Evolutionary conservation across 1,140 invertebrate genomes (phyloP).

Genomic region (Saccostrea cuccullata): DNA sequence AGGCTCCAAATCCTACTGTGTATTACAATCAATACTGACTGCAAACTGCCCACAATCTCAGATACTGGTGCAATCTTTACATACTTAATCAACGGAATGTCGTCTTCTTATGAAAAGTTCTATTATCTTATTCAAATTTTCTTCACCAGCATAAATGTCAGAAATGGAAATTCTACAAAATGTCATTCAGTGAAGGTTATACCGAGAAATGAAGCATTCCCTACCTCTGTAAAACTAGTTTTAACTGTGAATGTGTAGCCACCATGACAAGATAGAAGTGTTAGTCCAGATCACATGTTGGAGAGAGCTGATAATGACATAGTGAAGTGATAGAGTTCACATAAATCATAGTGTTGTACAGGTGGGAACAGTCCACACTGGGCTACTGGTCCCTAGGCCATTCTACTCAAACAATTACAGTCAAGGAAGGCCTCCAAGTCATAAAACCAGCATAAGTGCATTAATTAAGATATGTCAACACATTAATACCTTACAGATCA

Average conservation of each 20-base stretch:
- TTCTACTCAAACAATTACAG: not conserved
- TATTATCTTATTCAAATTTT: not conserved
- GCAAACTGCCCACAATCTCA: not conserved
- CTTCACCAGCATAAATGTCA: not conserved
- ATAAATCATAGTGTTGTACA: not conserved
- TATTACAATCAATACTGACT: not conserved
- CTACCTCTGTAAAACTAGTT: not conserved
- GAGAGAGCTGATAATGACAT: not conserved
- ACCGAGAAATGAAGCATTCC: not conserved
- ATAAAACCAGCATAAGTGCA: not conserved
- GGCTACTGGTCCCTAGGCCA: not conserved
- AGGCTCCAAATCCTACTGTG: not conserved
- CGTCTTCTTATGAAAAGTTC: not conserved
- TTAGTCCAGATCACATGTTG: not conserved
- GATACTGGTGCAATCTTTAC: not conserved
- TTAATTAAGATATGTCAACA: conserved; percentile 6
- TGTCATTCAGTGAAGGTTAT: not conserved
- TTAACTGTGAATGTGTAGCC: not conserved
- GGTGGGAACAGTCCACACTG: not conserved
- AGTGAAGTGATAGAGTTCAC: not conserved
- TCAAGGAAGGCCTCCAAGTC: not conserved
- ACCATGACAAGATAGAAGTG: not conserved
- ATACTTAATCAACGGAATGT: not conserved
- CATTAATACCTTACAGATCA: not conserved
- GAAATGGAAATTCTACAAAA: not conserved